Evolutionary conservation across 2,113 vertebrate species (phyloP).

Genomic region (human (Homo sapiens)): GRCh38 chr1:67488501-67489000

Average conservation of each 20-base stretch:
- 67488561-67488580: too few species aligned
- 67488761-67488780: neutral
- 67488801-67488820: neutral
- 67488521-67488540: too few species aligned
- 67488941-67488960: neutral
- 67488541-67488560: too few species aligned
- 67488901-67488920: neutral
- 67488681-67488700: too few species aligned
- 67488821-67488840: neutral
- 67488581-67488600: too few species aligned
- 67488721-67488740: neutral
- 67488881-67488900: neutral
- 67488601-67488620: too few species aligned
- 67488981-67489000: neutral
- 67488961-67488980: neutral
- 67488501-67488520: too few species aligned
- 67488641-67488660: too few species aligned
- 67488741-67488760: neutral
- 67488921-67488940: neutral
- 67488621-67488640: too few species aligned
- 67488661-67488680: too few species aligned
- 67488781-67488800: neutral
- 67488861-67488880: neutral
- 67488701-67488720: too few species aligned
- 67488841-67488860: neutral